These are phyloP conservation scores for Polydesmus complanatus DNA, from an alignment of 2,888 invertebrate species.

Conservation along the genomic window DNA sequence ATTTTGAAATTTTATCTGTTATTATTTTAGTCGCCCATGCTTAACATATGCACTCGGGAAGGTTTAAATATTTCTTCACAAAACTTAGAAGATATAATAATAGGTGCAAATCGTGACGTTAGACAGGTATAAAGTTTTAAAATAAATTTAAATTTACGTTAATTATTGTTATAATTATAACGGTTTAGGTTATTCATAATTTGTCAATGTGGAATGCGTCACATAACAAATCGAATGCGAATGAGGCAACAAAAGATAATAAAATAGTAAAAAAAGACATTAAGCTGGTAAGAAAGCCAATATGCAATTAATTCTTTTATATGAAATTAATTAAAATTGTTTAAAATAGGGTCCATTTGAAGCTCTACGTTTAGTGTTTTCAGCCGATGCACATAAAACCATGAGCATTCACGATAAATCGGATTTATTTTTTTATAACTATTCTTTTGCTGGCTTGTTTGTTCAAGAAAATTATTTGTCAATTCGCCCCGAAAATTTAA, in stretches of 20 bases:
- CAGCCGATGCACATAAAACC: slow-evolving; percentile 55
- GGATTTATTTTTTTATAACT: slow-evolving; percentile 92
- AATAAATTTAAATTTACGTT: slow-evolving; percentile 16
- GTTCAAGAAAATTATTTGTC: slow-evolving; percentile 92
- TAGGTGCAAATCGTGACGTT: slow-evolving; percentile 80
- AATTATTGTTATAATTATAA: not conserved
- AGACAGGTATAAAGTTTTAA: slow-evolving; percentile 50
- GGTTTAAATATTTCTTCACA: slow-evolving; percentile 60
- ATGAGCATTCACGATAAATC: slow-evolving; percentile 70
- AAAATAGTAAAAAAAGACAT: slow-evolving; percentile 61
- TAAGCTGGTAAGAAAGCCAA: slow-evolving; percentile 46
- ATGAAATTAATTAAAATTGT: not conserved
- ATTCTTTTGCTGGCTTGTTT: slow-evolving; percentile 87
- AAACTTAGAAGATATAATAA: slow-evolving; percentile 67
- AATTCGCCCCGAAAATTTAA: slow-evolving; percentile 58
- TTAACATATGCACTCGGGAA: slow-evolving; percentile 84
- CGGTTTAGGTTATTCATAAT: slow-evolving; percentile 53
- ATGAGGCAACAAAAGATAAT: slow-evolving; percentile 42
- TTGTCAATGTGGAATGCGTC: slow-evolving; percentile 63
- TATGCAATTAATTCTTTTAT: slow-evolving; percentile 1
- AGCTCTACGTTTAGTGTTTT: slow-evolving; percentile 76
- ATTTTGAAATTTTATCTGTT: slow-evolving; percentile 19
- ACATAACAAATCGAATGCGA: slow-evolving; percentile 39
- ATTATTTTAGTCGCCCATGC: slow-evolving; percentile 53
- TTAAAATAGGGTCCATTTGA: slow-evolving; percentile 74